Base-by-base conservation (phyloP, 1,140 invertebrate species). In the Paralvinella palmiformis region DNA sequence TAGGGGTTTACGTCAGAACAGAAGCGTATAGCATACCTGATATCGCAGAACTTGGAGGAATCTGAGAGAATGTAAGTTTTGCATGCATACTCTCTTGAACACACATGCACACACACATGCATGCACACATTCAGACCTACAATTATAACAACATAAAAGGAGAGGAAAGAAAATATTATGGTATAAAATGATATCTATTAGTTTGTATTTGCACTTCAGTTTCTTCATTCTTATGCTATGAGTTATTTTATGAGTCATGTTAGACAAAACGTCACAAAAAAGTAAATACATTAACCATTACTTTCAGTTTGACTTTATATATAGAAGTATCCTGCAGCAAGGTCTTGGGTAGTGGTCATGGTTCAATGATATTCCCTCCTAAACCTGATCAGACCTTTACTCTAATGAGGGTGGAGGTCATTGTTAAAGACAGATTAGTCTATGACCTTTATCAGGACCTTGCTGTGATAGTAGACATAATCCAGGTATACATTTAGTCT, bases 291-390 rank as follows among this genome's bases (percentile, higher is more conserved):
- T n/a, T n/a, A n/a, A n/a, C n/a, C n/a, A n/a, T n/a, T n/a, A n/a
- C 32, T 65, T 63, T 31, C 32, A 79, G 78, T 20, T 68, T 72
- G 2, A 69, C 64, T 0, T 70, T 79, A 32, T 83, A 81, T 65
- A 67, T 84, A 58, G 83, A 84, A 73, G 82, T 84, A 81, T 80
- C 83, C 0, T 83, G 82, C 68, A 84, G 83, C 69, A 72, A 73
- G 22, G 65, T 84, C 65, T 79, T 83, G 70, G 83, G 83, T 31
- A 79, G 72, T 29, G 83, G 83, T 0, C 67, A 75, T 29, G 69
- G 73, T 57, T 73, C 73, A 2, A 69, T 80, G 66, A 82, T 83
- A 5, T 74, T 66, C 53, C 81, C 80, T 15, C 81, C 82, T 20
- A 75, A 83, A 68, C 65, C 66, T 2, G 69, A 81, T 57, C 73